A percentile compares a stretch with the other conserved stretches of the same genome.
Conservation (phyloP, 2,113 vertebrate genomes). For the Chrysochloris asiatica region DNA sequence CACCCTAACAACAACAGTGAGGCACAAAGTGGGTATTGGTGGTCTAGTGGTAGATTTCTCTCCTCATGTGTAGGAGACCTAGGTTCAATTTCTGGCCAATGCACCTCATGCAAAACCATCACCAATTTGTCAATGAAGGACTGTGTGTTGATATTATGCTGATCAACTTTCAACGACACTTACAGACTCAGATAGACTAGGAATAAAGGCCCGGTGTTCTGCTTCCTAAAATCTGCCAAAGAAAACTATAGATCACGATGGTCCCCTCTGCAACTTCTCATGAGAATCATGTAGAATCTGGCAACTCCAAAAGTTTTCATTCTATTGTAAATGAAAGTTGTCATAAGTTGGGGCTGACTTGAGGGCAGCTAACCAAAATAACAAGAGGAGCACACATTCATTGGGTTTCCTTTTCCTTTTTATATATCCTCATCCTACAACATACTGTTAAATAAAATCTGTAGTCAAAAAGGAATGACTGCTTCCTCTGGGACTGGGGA, state of each 20-base stretch:
- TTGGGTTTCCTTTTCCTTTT: neutral
- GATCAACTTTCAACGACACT: neutral
- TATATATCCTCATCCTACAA: neutral
- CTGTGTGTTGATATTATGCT: neutral
- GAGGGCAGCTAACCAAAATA: neutral
- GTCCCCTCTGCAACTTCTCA: neutral
- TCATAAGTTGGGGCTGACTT: neutral
- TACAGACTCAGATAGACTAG: neutral
- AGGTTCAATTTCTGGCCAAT: neutral
- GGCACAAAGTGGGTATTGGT: neutral
- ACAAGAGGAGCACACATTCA: neutral
- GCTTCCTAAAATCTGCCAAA: neutral
- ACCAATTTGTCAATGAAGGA: neutral
- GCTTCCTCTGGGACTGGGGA: neutral
- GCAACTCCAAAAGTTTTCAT: neutral
- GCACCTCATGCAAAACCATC: neutral
- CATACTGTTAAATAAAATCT: neutral
- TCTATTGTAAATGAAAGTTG: neutral
- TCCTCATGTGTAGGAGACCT: neutral
- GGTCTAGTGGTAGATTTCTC: neutral
- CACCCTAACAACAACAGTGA: neutral
- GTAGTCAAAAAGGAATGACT: too few species aligned
- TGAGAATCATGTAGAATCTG: neutral
- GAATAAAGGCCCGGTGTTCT: neutral
- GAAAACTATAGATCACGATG: neutral